A percentile compares a stretch with the other conserved stretches of the same genome.
Conservation (phyloP, 2,888 invertebrate genomes). For the Oeneis ivallda region DNA sequence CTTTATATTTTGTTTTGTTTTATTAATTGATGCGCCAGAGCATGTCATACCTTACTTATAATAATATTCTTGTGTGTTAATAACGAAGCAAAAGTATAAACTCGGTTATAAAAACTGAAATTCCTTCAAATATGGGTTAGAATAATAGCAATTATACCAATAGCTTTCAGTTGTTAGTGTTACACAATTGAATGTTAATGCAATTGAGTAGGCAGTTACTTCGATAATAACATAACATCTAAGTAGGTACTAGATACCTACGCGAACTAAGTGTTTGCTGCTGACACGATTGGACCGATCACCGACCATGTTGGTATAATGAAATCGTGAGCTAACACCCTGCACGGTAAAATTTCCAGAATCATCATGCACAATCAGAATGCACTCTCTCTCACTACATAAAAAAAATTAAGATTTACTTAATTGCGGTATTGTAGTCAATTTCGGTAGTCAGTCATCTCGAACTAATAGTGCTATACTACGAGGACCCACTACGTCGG, state of each 20-base stretch:
- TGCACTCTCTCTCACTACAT: neutral
- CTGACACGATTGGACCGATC: neutral
- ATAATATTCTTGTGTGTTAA: neutral
- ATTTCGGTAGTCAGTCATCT: too few species aligned
- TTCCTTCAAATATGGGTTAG: neutral
- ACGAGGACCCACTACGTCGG: too few species aligned
- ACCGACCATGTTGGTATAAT: neutral
- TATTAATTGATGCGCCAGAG: neutral
- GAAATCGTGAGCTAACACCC: neutral
- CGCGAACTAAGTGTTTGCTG: neutral
- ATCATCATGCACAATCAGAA: neutral
- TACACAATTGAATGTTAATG: conserved; percentile 13
- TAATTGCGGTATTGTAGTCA: too few species aligned
- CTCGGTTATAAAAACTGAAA: neutral
- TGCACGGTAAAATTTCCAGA: neutral
- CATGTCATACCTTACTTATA: neutral
- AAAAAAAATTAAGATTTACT: too few species aligned
- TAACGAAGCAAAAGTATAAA: neutral
- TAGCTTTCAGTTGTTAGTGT: neutral
- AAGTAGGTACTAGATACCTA: neutral
- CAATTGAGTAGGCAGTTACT: conserved; percentile 7
- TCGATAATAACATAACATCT: neutral
- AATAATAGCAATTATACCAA: conserved; percentile 2
- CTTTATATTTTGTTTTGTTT: too few species aligned
- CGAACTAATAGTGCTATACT: too few species aligned